Evolutionary conservation across 2,797 vertebrate species (phyloP), one percentile per base, ranked within the genome.

Genomic region (Nyctibius grandis): DNA sequence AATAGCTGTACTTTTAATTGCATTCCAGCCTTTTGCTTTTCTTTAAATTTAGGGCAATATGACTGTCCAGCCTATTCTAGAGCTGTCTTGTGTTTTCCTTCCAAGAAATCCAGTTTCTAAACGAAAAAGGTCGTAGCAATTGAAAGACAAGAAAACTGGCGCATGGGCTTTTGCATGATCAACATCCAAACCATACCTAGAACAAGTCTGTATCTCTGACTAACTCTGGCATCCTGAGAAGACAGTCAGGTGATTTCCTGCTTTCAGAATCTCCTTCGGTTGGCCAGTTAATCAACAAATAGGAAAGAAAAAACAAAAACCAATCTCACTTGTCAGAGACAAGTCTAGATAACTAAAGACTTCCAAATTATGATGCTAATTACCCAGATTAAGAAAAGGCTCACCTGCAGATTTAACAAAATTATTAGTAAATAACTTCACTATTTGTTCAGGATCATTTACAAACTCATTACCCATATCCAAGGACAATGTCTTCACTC

Each of bases 401-500:
- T 97, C 45, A 78, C 91, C 56, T 59, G 77, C 6, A 20, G 73
- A 79, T 92, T 94, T 93, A 90, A 86, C 51, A 93, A 93, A 93
- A 88, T 76, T 88, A 91, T 91, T 90, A 93, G 48, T 79, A 94
- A 94, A 89, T 93, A 96, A 72, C 76, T 92, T 93, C 54, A 88
- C 85, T 92, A 92, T 96, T 96, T 94, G 93, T 80, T 95, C 85
- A 84, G 76, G 91, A 95, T 95, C 94, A 96, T 93, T 96, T 93
- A 68, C 85, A 88, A 95, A 93, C 79, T 91, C 73, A 84, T 93
- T 95, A 92, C n/a, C 65, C 91, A 84, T 85, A 84, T 88, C 88
- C 89, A 95, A 90, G 82, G 91, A 94, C 84, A 96, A 95, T 78
- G 64, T 88, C 70, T 81, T 95, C 86, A 70, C 29, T 86, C 75